Evolutionary conservation across 1,140 invertebrate species (phyloP).

Genomic region (Cataglyphis hispanica): DNA sequence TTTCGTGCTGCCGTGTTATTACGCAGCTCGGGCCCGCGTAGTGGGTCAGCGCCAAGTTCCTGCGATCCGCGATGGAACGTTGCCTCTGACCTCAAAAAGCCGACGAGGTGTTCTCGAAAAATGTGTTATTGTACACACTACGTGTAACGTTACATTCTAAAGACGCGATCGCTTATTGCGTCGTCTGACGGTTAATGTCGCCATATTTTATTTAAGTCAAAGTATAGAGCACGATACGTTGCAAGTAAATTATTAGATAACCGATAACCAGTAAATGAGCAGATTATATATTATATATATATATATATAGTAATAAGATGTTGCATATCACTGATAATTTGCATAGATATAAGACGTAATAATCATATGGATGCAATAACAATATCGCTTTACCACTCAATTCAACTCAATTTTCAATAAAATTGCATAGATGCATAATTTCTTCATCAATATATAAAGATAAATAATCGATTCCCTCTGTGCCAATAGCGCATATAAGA

Average conservation of each 20-base stretch:
- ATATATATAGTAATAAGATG: constrained; percentile 33
- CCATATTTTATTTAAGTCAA: background rate
- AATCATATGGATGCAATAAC: constrained; percentile 19
- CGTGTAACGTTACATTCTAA: background rate
- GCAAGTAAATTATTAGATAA: constrained; percentile 33
- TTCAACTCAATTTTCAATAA: constrained; percentile 11
- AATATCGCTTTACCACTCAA: background rate
- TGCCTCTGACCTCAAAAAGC: constrained; percentile 65
- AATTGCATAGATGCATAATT: constrained; percentile 19
- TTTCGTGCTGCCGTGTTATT: constrained; percentile 82
- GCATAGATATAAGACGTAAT: constrained; percentile 41
- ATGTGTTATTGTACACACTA: background rate
- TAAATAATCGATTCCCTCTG: background rate
- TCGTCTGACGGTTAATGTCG: background rate
- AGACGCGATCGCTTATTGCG: background rate
- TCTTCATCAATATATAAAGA: constrained; percentile 47
- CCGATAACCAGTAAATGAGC: constrained; percentile 25
- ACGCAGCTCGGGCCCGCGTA: constrained; percentile 72
- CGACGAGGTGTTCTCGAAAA: constrained; percentile 34
- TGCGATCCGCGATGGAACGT: constrained; percentile 63
- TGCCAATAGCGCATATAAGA: background rate
- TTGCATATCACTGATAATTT: constrained; percentile 24
- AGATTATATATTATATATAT: constrained; percentile 46
- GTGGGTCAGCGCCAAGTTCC: constrained; percentile 54
- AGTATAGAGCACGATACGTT: background rate